Evolutionary conservation across 2,113 vertebrate genomes (phyloP).

Genomic region (Ailurus styani): DNA sequence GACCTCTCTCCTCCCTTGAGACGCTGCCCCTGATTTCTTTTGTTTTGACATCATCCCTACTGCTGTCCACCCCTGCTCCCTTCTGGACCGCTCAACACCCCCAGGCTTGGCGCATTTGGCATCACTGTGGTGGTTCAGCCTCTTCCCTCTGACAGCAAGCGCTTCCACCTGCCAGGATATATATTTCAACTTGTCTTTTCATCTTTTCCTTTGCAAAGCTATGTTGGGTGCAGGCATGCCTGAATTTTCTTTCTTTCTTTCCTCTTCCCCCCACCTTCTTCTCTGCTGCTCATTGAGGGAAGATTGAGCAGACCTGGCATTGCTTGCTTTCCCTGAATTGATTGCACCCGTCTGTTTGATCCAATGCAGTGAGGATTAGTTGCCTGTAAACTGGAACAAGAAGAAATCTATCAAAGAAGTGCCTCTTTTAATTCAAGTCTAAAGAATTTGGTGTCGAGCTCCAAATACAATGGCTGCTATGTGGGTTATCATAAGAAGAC

Average conservation of each 20-base stretch:
- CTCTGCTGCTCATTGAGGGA: constrained; percentile 52
- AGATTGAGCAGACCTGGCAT: constrained; percentile 64
- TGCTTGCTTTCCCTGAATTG: constrained; percentile 69
- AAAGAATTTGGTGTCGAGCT: background rate
- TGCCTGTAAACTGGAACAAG: constrained; percentile 69
- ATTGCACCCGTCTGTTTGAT: constrained; percentile 61
- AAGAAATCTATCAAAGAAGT: constrained; percentile 67
- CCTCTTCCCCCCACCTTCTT: background rate
- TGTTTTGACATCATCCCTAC: constrained; percentile 50
- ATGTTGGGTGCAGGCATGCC: constrained; percentile 22
- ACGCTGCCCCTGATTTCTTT: background rate
- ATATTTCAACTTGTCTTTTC: constrained; percentile 70
- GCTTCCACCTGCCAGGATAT: constrained; percentile 75
- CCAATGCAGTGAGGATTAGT: constrained; percentile 60
- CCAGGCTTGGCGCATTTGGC: constrained; percentile 38
- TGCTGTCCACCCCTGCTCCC: constrained; percentile 43
- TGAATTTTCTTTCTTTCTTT: background rate
- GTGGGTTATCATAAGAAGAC: background rate
- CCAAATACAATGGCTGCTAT: background rate
- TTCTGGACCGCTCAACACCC: background rate
- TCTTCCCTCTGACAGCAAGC: constrained; percentile 71
- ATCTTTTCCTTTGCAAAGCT: constrained; percentile 54
- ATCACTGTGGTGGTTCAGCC: constrained; percentile 57
- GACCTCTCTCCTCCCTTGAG: background rate
- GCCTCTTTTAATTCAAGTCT: constrained; percentile 52